Evolutionary conservation across 2,888 invertebrate genomes (phyloP), one percentile per base, ranked within the genome.

Genomic region (Nemotelus nigrinus): DNA sequence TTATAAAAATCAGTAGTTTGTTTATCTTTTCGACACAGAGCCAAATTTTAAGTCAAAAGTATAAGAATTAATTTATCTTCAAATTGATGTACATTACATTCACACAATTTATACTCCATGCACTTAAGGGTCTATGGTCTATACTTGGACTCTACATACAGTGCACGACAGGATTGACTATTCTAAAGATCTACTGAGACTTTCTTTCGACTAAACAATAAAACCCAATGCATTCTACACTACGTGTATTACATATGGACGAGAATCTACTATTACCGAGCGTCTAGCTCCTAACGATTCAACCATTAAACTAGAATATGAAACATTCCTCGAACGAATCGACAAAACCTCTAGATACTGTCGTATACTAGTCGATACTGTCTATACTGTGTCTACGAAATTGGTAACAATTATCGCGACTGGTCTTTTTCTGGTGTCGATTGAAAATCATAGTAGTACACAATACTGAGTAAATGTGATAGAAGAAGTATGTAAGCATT

Each of bases 241-340:
- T 60, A 60, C 60, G 25, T 6, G 25, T 41, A 39, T 39, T 41
- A 39, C 2, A 48, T 6, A 57, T 57, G 3, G 5, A 50, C 25
- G 50, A 48, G 5, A 39, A 50, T 68, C 68, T 68, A 68, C 68
- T 53, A 25, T 68, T 68, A 5, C 5, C 7, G 7, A 39, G n/a
- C 65, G 25, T 6, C 70, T 70, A 70, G 10, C 6, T 70, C 53
- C 70, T 70, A 55, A 39, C 43, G 53, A 70, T 57, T 55, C 44
- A 53, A 41, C 8, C 43, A 43, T 70, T 4, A 58, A 41, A 25
- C 25, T 25, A 25, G 25, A 25, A 25, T 25, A 25, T 25, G 25
- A 25, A 25, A 25, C 25, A 25, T 25, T 25, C 25, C 25, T 25
- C 25, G 25, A 25, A 25, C 25, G 25, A 25, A 25, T 25, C 25